Evolutionary conservation across 1,140 invertebrate species (phyloP), one percentile per base, ranked within the genome.

Genomic region (Eupeodes corollae): DNA sequence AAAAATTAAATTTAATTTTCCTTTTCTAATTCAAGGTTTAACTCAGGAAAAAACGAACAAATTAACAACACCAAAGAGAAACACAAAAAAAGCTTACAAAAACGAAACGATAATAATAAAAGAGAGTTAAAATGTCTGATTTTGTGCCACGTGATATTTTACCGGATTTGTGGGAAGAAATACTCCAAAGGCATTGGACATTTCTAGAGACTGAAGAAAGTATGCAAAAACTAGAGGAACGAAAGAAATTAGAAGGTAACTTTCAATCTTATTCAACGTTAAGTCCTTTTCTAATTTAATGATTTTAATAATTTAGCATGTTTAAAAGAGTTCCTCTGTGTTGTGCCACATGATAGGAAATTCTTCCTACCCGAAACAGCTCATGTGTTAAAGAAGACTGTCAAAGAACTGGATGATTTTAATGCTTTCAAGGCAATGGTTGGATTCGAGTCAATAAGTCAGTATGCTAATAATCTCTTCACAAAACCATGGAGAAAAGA

Each of bases 401-500:
- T 86, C 31, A 75, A 76, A 13, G 75, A 75, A 18, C 70, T 82
- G 40, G 64, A 75, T 12, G 77, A 83, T 52, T 93, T 89, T 59
- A 88, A 81, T 67, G 85, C 84, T 11, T 86, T 86, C 56, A 77
- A 82, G 52, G 85, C 86, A 13, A 79, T 82, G 6, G 75, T 80
- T 39, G 88, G 87, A 12, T 93, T 88, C 78, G 82, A 84, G 57
- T 80, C 86, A 15, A 73, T 93, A 50, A 86, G 84, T 40, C 75
- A 84, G 30, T 91, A 91, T 67, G 88, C 89, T 5, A 79, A 79
- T 39, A 92, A 91, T 72, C 70, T 93, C 42, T 69, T 91, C 13
- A 78, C 81, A 5, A 87, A 91, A 59, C 87, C 88, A 10, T 93
- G 89, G 89, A 71, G 89, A 53, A 86, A 83, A 69, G 89, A 93